Conservation (phyloP, 1,140 invertebrate genomes). For the Stegodyphus mimosarum region DNA sequence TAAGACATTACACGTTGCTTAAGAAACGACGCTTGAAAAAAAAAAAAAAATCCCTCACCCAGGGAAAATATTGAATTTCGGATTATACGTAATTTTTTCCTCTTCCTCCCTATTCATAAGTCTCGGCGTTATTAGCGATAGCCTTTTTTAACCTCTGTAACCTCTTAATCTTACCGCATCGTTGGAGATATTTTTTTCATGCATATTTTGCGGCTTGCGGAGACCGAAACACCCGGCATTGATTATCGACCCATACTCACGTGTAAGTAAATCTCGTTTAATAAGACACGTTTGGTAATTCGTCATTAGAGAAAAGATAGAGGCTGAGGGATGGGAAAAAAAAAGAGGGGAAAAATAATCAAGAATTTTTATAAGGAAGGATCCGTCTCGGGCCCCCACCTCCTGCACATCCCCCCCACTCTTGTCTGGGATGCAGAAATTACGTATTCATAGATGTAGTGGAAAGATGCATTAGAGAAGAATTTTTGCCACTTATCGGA, state of each 20-base stretch:
- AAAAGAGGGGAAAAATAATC: neutral
- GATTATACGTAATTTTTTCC: constrained; percentile 19
- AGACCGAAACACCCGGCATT: constrained; percentile 8
- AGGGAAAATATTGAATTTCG: constrained; percentile 52
- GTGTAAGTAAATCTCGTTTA: constrained; percentile 55
- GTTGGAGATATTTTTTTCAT: constrained; percentile 8
- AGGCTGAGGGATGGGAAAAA: neutral
- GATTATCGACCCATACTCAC: constrained; percentile 30
- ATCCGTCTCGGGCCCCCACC: neutral
- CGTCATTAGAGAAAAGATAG: constrained; percentile 25
- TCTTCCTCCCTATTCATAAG: constrained; percentile 4
- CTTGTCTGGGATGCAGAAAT: constrained; percentile 1
- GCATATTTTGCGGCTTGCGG: constrained; percentile 12
- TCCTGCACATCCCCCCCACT: neutral
- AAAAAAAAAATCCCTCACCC: constrained; percentile 14
- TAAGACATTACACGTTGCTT: constrained; percentile 42
- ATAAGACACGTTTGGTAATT: constrained; percentile 48
- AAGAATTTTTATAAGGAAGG: neutral
- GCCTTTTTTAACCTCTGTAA: constrained; percentile 23
- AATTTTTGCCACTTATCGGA: no score
- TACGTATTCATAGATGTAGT: constrained; percentile 48
- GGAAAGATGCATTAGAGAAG: constrained; percentile 28
- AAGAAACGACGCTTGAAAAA: neutral
- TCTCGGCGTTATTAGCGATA: constrained; percentile 41
- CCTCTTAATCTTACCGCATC: constrained; percentile 42